Evolutionary conservation across 30 jellyfish, hydroid and myxozoan species (phyloP), one percentile per base, ranked within the genome.

Genomic region (Aurelia sp.): DNA sequence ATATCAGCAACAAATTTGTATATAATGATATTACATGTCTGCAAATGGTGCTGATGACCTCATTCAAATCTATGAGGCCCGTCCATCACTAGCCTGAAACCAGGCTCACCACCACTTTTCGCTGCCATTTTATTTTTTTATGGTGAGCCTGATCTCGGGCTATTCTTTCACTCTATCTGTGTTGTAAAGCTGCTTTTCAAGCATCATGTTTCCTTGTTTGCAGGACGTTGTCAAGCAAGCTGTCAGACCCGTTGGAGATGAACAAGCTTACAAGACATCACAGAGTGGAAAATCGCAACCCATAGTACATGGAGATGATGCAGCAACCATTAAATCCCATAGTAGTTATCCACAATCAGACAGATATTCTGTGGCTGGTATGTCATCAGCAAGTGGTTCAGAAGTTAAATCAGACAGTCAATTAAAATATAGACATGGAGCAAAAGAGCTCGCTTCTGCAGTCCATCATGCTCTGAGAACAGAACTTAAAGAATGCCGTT

Each of bases 341-440:
- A 44, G 81, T 51, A 82, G 88, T 50, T 86, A 88, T 51, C 98
- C 98, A 27, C 88, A 90, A 3, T 88, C 96, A 69, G 97, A 84
- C 72, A 91, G 99, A 19, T 90, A 84, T 35, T 89, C 98, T 19
- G 97, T 87, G 30, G 97, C 97, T 38, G 99, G 99, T 13, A 91
- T 95, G 86, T 95, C 99, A 6, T 89, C 97, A 47, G 82, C 72
- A 13, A 90, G 99, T 80, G 97, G 99, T 63, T 88, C 99, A 24
- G 97, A 90, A 47, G 76, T 71, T 5, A 78, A 76, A 55, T 69
- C 86, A n/a, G 97, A 85, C 69, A 86, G 84, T 74, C 88, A 88
- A 44, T 64, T 83, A 55, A 94, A 88, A 60, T 84, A 84, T 53
- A 85, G 91, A 70, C 91, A 89, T 60, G 92, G 91, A 4, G 99